Base-by-base conservation (phyloP, 1,140 invertebrate genomes). In the roundworm (Caenorhabditis elegans) region DNA sequence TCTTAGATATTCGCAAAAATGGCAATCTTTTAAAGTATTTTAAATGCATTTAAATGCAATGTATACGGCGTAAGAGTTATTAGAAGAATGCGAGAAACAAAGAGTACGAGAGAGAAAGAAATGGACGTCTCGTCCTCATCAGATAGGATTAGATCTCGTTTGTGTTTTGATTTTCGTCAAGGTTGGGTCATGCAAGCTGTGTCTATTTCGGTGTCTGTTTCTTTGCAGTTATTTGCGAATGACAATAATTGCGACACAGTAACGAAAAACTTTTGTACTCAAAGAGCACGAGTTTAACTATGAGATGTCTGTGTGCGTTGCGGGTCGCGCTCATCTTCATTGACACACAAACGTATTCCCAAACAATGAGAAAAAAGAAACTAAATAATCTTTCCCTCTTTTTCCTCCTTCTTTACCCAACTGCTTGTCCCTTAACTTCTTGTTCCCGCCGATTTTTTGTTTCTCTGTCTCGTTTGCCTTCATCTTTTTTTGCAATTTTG, bases 211-310 rank as follows among this genome's bases (percentile, higher is more conserved):
- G 60, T 39, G 19, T n/a, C 39, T 43, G 15, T 43, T 43, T 43
- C 15, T 43, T 43, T 43, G 6, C 5, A 43, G 39, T 8, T 15
- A 43, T 8, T 15, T 43, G 39, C 5, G 15, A 43, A 43, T 8
- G 5, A 15, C 39, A 43, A 8, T 43, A 15, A 8, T 43, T 43
- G 39, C 39, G 39, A 5, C 5, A 43, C 49, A 53, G 49, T 53
- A 53, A 53, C 49, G n/a, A 48, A 53, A 53, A 70, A 70, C 60
- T 70, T 70, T 70, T 70, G 60, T 70, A 70, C 60, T 70, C 60
- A 70, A 70, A 70, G 34, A 70, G 60, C 60, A 70, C 60, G 60
- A 70, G 60, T 34, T 70, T 11, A 36, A 8, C 6, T 3, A 22
- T 17, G 39, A 6, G 34, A 70, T n/a, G n/a, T n/a, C 24, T 13